These are phyloP conservation scores for Probosciger aterrimus DNA, from an alignment of 2,113 vertebrate species.

Conservation along the genomic window DNA sequence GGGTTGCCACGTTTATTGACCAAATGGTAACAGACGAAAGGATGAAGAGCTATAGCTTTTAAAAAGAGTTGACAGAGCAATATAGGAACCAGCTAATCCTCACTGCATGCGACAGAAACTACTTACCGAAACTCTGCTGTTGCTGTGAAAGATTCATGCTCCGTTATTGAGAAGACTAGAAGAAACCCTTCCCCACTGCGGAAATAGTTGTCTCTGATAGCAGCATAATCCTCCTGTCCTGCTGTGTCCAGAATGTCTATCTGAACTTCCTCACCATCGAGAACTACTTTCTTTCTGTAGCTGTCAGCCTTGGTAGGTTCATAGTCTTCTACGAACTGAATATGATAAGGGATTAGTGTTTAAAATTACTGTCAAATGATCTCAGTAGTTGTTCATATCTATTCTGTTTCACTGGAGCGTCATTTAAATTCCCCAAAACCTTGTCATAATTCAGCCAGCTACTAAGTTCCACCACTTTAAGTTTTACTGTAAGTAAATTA, in stretches of 20 bases:
- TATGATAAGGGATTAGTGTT: neutral
- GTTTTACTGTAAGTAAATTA: neutral
- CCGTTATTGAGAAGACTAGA: constrained; percentile 95
- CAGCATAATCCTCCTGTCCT: constrained; percentile 96
- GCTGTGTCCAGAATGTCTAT: constrained; percentile 92
- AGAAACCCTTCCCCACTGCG: constrained; percentile 96
- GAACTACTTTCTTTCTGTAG: constrained; percentile 97
- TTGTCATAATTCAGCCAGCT: neutral
- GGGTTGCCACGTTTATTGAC: neutral
- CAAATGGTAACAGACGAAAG: neutral
- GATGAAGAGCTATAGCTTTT: neutral
- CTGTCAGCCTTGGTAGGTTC: constrained; percentile 99
- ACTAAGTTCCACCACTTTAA: neutral
- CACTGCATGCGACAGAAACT: neutral
- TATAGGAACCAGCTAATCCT: neutral
- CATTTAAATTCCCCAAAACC: neutral
- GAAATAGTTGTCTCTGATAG: constrained; percentile 98
- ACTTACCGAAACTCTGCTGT: constrained; percentile 89
- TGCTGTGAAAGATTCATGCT: constrained; percentile 91
- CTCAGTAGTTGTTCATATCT: neutral
- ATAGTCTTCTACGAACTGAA: constrained; percentile 97
- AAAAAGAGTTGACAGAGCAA: neutral
- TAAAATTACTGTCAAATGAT: neutral
- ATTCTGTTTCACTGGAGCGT: neutral
- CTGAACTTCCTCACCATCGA: constrained; percentile 97